Conservation (phyloP, 2,113 vertebrate species). For the Choloepus hoffmanni region DNA sequence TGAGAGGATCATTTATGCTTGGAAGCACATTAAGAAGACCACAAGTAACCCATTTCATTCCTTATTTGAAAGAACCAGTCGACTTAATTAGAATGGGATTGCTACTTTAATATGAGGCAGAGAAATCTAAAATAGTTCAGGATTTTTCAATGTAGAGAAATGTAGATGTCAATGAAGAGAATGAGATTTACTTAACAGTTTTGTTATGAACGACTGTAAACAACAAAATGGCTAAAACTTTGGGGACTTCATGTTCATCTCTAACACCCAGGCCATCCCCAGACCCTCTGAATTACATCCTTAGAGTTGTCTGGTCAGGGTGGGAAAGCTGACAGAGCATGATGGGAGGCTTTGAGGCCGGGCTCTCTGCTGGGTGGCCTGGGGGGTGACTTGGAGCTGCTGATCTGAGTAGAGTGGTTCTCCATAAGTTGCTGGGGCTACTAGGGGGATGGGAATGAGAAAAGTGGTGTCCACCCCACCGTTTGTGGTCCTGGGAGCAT, state of each 20-base stretch:
- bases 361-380: neutral
- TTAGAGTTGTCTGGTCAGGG: too few species aligned
- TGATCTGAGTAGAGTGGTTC: neutral
- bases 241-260: fast-evolving
- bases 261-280: neutral
- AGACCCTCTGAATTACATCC: neutral
- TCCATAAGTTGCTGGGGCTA: neutral
- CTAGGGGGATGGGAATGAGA: too few species aligned
- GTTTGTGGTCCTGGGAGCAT: neutral
- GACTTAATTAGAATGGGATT: neutral
- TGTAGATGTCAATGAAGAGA: neutral
- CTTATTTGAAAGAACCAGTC: neutral
- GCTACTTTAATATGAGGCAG: neutral
- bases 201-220: neutral
- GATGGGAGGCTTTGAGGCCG: neutral
- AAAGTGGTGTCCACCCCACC: too few species aligned
- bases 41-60: neutral
- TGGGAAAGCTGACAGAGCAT: neutral
- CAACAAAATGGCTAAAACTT: neutral
- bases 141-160: neutral
- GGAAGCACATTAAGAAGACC: neutral
- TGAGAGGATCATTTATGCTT: neutral
- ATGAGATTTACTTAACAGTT: neutral
- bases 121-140: neutral
- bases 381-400: too few species aligned